Evolutionary conservation across 1,140 invertebrate genomes (phyloP).

Genomic region (Leptonema lineaticorne): DNA sequence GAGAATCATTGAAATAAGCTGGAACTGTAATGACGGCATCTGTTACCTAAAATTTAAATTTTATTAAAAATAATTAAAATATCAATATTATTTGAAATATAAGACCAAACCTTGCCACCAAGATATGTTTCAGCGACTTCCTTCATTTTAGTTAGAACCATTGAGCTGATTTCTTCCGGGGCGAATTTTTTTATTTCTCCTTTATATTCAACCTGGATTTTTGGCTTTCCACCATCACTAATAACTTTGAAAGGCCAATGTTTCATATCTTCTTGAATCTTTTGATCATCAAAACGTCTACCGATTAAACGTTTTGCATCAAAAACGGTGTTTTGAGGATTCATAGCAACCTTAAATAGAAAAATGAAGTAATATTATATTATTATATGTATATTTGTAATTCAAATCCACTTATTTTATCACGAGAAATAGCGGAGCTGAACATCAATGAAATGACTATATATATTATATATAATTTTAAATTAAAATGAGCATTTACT

Average conservation of each 20-base stretch:
- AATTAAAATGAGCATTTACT: no score
- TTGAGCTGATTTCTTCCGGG: conserved; percentile 85
- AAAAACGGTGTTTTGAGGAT: conserved; percentile 82
- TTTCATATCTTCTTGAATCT: conserved; percentile 75
- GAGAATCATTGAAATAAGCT: conserved; percentile 67
- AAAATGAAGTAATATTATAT: neutral
- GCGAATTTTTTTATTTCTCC: conserved; percentile 73
- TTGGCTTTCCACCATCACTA: conserved; percentile 70
- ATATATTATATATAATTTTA: no score
- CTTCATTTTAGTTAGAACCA: conserved; percentile 73
- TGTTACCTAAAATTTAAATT: conserved; percentile 46
- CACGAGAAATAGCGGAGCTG: no score
- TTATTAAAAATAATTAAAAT: conserved; percentile 39
- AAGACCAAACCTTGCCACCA: conserved; percentile 51
- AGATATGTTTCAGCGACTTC: conserved; percentile 71
- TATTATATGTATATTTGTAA: neutral
- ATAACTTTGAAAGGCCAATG: conserved; percentile 79
- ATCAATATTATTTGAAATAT: conserved; percentile 38
- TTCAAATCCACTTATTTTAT: no score
- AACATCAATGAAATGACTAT: no score
- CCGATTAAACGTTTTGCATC: conserved; percentile 83
- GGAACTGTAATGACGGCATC: conserved; percentile 73
- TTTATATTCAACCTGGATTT: conserved; percentile 76
- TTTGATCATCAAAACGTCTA: conserved; percentile 71
- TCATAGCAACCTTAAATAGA: conserved; percentile 67